Percentiles rank a stretch among this genome's conserved stretches.
These are phyloP conservation scores for Sipunculus nudus DNA, from an alignment of 2,888 invertebrate genomes.

Conservation along the genomic window DNA sequence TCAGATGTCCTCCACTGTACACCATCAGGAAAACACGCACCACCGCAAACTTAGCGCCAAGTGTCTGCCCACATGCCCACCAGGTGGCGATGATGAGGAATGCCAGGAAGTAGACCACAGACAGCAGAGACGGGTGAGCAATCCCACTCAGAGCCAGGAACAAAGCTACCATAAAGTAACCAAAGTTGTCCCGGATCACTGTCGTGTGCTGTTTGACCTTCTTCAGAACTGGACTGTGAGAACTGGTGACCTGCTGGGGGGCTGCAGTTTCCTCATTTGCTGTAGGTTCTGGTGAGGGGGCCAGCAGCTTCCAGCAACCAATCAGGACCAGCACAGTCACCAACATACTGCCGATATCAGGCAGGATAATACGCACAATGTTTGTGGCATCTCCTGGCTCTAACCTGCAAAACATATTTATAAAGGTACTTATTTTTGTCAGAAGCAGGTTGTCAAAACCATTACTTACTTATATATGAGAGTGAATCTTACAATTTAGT, in stretches of 20 bases:
- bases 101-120: conserved; percentile 85
- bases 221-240: conserved; percentile 24
- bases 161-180: conserved; percentile 49
- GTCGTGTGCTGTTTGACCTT: conserved; percentile 35
- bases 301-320: conserved; percentile 44
- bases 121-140: conserved; percentile 83
- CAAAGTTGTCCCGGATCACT: conserved; percentile 44
- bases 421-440: no score
- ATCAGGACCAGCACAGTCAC: conserved; percentile 50
- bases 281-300: conserved; percentile 6
- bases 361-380: conserved; percentile 55
- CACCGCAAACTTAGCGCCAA: conserved; percentile 79
- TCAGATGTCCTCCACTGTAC: conserved; percentile 80
- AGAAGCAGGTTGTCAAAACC: no score
- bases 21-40: conserved; percentile 66
- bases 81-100: conserved; percentile 83
- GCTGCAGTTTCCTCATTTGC: conserved; percentile 11
- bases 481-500: no score
- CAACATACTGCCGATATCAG: conserved; percentile 55
- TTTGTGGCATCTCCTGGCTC: conserved; percentile 37
- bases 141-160: conserved; percentile 71
- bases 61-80: conserved; percentile 77
- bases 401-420: conserved; percentile 21
- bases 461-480: no score
- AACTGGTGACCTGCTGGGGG: background rate